Percentiles rank a stretch among this genome's conserved stretches.
phyloP scores from a whole-genome alignment of 2,113 vertebrate species.

The Acrocephalus kingi region DNA sequence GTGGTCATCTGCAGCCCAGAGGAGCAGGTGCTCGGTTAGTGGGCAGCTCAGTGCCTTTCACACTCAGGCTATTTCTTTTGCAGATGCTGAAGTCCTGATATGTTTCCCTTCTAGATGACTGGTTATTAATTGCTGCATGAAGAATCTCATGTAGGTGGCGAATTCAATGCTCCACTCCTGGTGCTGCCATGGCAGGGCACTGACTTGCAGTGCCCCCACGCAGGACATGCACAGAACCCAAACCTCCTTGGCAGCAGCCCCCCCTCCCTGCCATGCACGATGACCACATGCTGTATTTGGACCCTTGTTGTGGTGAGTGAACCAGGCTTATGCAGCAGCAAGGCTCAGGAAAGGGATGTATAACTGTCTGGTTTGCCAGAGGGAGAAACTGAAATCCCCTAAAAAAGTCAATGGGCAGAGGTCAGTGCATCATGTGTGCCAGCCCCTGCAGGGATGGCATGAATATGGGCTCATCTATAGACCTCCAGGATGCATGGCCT shows the following conservation, averaged over 20 bases:
- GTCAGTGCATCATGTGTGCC: accelerated
- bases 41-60: not conserved
- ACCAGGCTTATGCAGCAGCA: not conserved
- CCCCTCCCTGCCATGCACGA: accelerated
- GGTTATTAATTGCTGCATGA: not conserved
- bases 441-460: not conserved
- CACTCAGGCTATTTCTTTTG: not conserved
- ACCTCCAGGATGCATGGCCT: not conserved
- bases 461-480: accelerated
- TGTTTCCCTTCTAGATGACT: not conserved
- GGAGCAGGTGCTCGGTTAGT: not conserved
- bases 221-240: not conserved
- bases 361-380: not conserved
- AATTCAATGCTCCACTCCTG: not conserved
- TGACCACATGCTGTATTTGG: accelerated
- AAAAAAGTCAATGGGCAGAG: not conserved
- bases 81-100: not conserved
- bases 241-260: not conserved
- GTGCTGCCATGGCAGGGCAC: accelerated
- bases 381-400: not conserved
- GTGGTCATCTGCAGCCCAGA: not conserved
- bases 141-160: not conserved
- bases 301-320: not conserved
- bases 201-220: not conserved
- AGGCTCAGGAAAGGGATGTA: not conserved